These are phyloP conservation scores for Aphidius gifuensis DNA, from an alignment of 1,140 invertebrate genomes.

Conservation along the genomic window DNA sequence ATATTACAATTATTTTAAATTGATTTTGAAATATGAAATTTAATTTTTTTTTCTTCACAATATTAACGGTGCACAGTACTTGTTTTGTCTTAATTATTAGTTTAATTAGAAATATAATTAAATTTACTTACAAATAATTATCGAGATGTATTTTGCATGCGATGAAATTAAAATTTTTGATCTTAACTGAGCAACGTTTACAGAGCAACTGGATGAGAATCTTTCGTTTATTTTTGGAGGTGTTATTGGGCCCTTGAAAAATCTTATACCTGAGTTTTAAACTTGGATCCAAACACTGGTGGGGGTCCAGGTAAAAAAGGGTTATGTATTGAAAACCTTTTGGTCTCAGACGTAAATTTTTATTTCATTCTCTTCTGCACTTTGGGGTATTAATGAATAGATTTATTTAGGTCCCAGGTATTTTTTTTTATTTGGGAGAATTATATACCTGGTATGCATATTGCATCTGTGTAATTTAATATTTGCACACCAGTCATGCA, in stretches of 20 bases:
- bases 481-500: too few relatives aligned
- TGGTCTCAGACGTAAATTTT: conserved; percentile 26
- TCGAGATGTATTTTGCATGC: too few relatives aligned
- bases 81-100: too few relatives aligned
- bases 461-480: background rate
- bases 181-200: background rate
- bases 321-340: conserved; percentile 35
- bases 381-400: conserved; percentile 17
- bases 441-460: conserved; percentile 1
- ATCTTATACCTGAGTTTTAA: conserved; percentile 50
- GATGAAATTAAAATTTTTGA: background rate
- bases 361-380: conserved; percentile 29
- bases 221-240: conserved; percentile 37
- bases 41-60: too few relatives aligned
- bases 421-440: background rate
- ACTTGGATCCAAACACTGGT: conserved; percentile 19
- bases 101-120: too few relatives aligned
- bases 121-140: too few relatives aligned
- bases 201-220: too few relatives aligned
- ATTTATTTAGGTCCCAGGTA: conserved; percentile 8
- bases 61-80: too few relatives aligned
- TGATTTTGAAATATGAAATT: too few relatives aligned
- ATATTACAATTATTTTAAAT: too few relatives aligned
- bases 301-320: conserved; percentile 52
- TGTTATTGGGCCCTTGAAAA: conserved; percentile 42